A percentile compares a stretch with the other conserved stretches of the same genome.
phyloP scores from a whole-genome alignment of 1,140 invertebrate species.

The Nixonia krombeini region DNA sequence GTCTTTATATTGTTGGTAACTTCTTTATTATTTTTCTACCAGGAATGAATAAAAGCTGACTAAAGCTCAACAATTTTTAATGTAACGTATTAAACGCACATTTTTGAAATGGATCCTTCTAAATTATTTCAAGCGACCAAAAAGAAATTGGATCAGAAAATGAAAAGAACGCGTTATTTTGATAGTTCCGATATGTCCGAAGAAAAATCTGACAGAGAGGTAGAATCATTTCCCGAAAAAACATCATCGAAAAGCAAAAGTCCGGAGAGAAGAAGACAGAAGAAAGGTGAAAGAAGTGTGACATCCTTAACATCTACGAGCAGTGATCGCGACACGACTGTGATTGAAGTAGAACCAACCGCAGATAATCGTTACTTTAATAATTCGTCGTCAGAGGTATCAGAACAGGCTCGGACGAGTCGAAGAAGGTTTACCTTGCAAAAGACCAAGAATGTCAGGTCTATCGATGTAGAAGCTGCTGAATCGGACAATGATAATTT shows the following conservation, averaged over 20 bases:
- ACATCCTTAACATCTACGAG: conserved; percentile 1
- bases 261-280: background rate
- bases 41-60: conserved; percentile 17
- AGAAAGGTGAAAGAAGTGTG: conserved; percentile 7
- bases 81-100: too few species aligned
- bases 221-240: conserved; percentile 8
- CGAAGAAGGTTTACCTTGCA: background rate
- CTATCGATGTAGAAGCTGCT: conserved; percentile 19
- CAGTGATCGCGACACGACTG: conserved; percentile 12
- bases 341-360: conserved; percentile 7
- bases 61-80: too few species aligned
- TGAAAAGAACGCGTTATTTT: conserved; percentile 6
- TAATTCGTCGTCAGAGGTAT: background rate
- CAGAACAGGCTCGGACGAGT: background rate
- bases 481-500: conserved; percentile 24
- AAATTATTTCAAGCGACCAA: background rate
- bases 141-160: background rate
- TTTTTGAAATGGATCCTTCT: too few species aligned
- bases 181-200: conserved; percentile 13
- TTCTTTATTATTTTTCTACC: background rate
- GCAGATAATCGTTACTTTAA: conserved; percentile 10
- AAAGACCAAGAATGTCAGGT: conserved; percentile 8
- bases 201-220: conserved; percentile 15
- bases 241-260: background rate
- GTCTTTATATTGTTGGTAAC: too few species aligned